Base-by-base conservation (phyloP, 2,888 invertebrate species). In the Chrysolina haemoptera region DNA sequence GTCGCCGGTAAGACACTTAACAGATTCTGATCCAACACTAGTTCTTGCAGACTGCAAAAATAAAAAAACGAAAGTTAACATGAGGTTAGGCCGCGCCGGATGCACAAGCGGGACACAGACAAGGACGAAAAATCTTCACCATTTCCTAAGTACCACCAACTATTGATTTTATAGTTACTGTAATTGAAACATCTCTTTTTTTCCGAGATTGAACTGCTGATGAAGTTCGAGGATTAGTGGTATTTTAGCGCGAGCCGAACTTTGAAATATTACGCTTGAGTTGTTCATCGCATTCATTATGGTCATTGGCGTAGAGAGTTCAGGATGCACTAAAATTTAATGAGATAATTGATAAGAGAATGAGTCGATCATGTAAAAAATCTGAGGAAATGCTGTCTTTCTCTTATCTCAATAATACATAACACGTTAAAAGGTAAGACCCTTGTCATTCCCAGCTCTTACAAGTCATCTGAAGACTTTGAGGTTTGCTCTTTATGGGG, bases 1-100 rank as follows among this genome's bases (percentile, higher is more conserved):
- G 90, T 89, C 77, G 90, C 89, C 43, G 92, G 91, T 81, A 94
- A 84, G 64, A 92, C 90, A 82, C 90, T 90, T 80, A 94, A 88
- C 85, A 91, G 92, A 91, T 94, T 94, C 87, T 93, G 91, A 88
- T 93, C 93, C 81, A 94, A 89, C 80, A 92, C 90, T 76, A 95
- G 88, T 87, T 94, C 94, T 85, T 92, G 91, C 85, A 94, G 89
- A 85, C 94, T 94, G 89, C 55, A 90, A 90, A 73, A 90, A 70
- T 27, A 65, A 73, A 66, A 84, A 84, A 84, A 80, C 81, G 84
- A 84, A 83, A 83, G 82, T 81, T 81, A 67, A 71, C 81, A 71
- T 65, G 71, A 67, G 69, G 65, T 59, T 74, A 70, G 75, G 77
- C 77, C 78, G 73, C 75, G 75, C 75, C 85, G 87, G 87, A 87